Base-by-base conservation (phyloP, 2,113 vertebrate genomes). In the Deroptyus accipitrinus region DNA sequence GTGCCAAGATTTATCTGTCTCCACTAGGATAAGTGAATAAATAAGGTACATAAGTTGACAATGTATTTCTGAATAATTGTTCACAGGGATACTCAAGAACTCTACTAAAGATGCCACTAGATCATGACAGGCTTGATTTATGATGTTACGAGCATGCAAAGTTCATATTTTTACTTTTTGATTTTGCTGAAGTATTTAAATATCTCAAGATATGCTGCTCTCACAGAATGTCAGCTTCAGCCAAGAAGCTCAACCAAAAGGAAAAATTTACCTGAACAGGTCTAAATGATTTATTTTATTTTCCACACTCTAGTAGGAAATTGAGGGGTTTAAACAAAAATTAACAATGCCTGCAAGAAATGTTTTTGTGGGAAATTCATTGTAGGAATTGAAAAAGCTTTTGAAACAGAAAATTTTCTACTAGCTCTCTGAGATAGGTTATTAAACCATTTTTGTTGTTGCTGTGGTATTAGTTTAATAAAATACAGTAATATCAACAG, bases 391-490 rank as follows among this genome's bases (percentile, higher is more conserved):
- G 52, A 83, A 76, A 75, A 87, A 75, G 16, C 18, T 89, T 74
- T 82, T 87, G 44, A 59, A 94, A 59, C 7, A n/a, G 61, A 70
- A 84, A 54, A 66, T 49, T 49, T 54, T 87, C 51, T 76, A 13
- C 19, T 44, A 52, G 13, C 7, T 89, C 62, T 91, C 57, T 20
- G 17, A 46, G 35, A 14, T 39, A 78, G 31, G 31, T 48, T 84
- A 79, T 81, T 88, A 91, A 91, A 78, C 33, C 33, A 67, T 90
- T 72, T 18, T 59, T 61, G 7, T 51, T 90, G 39, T 74, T 83
- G 41, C 23, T 84, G 12, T 82, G 91, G 42, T 86, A 92, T 75
- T 89, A 75, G 51, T 86, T 91, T 57, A 82, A 88, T 88, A 91
- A 91, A 80, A 85, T 17, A 5, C 59, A 80, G 42, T 80, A 69